These are phyloP conservation scores for Sphinx pinastri DNA, from an alignment of 2,888 invertebrate species.

Conservation along the genomic window DNA sequence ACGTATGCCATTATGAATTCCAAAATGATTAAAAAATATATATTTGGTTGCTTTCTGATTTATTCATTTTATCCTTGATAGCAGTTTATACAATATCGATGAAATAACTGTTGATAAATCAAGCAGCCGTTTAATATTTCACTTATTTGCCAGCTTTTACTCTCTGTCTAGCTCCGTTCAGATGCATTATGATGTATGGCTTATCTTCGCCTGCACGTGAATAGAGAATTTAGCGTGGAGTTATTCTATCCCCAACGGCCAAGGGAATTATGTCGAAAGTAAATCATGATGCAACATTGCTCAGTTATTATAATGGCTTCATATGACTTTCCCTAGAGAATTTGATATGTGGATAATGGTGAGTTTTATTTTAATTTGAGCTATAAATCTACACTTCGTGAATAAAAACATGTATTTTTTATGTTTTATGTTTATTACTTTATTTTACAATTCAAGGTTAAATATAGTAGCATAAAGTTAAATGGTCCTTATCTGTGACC, in stretches of 20 bases:
- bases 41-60: neutral
- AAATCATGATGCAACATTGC: neutral
- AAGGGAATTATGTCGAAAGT: constrained; percentile 7
- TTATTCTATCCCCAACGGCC: constrained; percentile 20
- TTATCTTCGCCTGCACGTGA: neutral
- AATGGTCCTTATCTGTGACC: too few relatives aligned
- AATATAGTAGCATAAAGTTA: too few relatives aligned
- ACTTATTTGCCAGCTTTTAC: neutral
- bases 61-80: too few relatives aligned
- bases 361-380: neutral
- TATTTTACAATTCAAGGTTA: too few relatives aligned
- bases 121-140: neutral
- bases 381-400: neutral
- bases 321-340: neutral
- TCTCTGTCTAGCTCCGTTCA: neutral
- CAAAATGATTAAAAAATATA: too few relatives aligned
- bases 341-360: neutral
- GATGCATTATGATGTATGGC: neutral
- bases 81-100: too few relatives aligned
- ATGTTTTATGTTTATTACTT: too few relatives aligned
- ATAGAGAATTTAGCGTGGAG: constrained; percentile 1
- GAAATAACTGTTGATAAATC: neutral
- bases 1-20: neutral
- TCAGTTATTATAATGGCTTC: neutral
- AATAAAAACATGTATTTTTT: too few relatives aligned